Evolutionary conservation across 2,888 invertebrate genomes (phyloP), one percentile per base, ranked within the genome.

Genomic region (Oscheius myriophilus): DNA sequence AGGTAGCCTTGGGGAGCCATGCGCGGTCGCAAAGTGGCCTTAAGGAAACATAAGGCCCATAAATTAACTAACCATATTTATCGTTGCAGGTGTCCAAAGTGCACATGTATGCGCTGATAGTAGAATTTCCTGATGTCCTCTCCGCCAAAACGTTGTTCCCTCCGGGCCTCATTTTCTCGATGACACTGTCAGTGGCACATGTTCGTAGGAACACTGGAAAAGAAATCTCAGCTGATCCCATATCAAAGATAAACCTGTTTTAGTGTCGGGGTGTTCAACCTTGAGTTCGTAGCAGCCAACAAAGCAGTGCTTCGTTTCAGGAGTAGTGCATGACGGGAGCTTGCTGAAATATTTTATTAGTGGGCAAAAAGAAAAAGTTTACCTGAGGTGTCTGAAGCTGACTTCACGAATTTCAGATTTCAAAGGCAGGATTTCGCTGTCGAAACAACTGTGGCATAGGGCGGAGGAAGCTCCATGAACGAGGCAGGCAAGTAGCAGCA

Each of bases 171-270:
- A 63, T 18, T 21, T 63, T 52, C 1, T 25, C 42, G 2, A 63
- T 63, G 3, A 63, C 53, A n/a, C 23, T 21, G 26, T 63, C 63
- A 39, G 21, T 63, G n/a, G 63, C 63, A 39, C 63, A 63, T 4
- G 25, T 41, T 1, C 63, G 63, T 26, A 63, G 18, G 42, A 41
- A 53, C 7, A 51, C 63, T 63, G 11, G 3, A 49, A 49, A 33
- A 3, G 9, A 33, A 33, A 33, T 33, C 33, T 33, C 33, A 33
- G 33, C 33, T 33, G 33, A 33, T 33, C 33, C 33, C 4, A 33
- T 6, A 33, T 6, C 33, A 33, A 33, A 14, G 45, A 14, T 43
- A 43, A n/a, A 49, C n/a, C 49, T 21, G 18, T n/a, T 49, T 11
- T 49, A 11, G 49, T 21, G 49, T 6, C 11, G 3, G 21, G 21